Base-by-base conservation (phyloP, 2,797 vertebrate genomes). In the Melanotaenia nigrans region DNA sequence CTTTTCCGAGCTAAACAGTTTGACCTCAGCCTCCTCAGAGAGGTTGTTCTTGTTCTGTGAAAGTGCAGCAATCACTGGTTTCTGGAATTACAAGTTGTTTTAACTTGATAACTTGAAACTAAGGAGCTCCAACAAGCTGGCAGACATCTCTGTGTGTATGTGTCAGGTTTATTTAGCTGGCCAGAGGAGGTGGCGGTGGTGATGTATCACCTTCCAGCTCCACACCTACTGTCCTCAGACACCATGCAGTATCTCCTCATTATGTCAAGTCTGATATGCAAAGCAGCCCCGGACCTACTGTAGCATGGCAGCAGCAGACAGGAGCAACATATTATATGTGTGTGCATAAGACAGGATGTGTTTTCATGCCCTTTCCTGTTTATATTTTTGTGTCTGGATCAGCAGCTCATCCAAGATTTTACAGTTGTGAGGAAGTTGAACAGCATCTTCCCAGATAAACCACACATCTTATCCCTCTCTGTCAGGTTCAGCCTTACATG, bases 191-290 rank as follows among this genome's bases (percentile, higher is more conserved):
- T 73, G 75, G 53, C 69, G 1, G 75, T 30, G 30, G 30, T 30
- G 30, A 30, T 30, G 30, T 65, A 78, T 90, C 84, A 86, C 85
- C 84, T 85, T 85, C 72, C 85, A 85, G 47, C 72, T 79, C 75
- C 79, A 83, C 84, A 82, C 84, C 73, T 75, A 69, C 75, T 74
- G 73, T 84, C 77, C 84, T 77, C 68, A 70, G 75, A 85, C 88
- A 82, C 81, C 75, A 67, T 49, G 63, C 85, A 70, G 67, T 76
- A 79, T 76, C 85, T 87, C 81, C 84, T 86, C 81, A 76, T 82
- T 80, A 73, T 85, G 85, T 87, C 85, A 85, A 40, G 18, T 81
- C 80, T 71, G 78, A 87, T 87, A 90, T 87, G 80, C 74, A 90
- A 90, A 91, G 78, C 55, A 79, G 74, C 20, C 32, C 4, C 3